These are phyloP conservation scores for Chymomyza costata DNA, from an alignment of 1,140 invertebrate genomes.

Conservation along the genomic window DNA sequence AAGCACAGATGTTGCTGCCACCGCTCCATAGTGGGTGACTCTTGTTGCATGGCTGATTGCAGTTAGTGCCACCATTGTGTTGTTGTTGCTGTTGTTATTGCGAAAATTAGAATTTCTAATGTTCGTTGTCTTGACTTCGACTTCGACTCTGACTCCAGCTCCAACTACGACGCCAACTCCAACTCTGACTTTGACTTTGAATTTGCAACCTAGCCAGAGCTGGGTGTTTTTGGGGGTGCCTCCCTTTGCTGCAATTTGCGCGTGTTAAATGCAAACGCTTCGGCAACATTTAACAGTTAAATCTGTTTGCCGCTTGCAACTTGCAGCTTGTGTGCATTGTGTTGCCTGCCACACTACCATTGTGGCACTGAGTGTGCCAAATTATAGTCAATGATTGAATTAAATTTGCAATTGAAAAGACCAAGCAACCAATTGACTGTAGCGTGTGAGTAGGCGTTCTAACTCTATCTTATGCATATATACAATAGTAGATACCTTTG, in stretches of 20 bases:
- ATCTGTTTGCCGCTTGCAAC: constrained; percentile 23
- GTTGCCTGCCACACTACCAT: constrained; percentile 6
- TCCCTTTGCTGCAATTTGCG: constrained; percentile 57
- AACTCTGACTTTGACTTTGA: constrained; percentile 31
- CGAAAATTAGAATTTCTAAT: constrained; percentile 70
- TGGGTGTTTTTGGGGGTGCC: constrained; percentile 16
- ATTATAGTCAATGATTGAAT: constrained; percentile 72
- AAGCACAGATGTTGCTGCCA: constrained; percentile 1
- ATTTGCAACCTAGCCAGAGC: constrained; percentile 29
- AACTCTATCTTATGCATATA: no score
- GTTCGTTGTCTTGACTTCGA: constrained; percentile 46
- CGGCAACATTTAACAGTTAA: constrained; percentile 69
- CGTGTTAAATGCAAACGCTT: constrained; percentile 66
- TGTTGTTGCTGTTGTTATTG: constrained; percentile 31
- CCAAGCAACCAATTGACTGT: constrained; percentile 26
- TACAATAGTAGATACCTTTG: no score
- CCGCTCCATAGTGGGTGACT: constrained; percentile 50
- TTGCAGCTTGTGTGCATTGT: no score
- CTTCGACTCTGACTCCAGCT: constrained; percentile 28
- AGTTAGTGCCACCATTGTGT: constrained; percentile 16
- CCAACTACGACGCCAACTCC: no score
- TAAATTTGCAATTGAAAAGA: constrained; percentile 72
- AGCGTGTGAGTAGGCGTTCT: constrained; percentile 39
- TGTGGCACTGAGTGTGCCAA: constrained; percentile 51
- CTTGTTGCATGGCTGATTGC: constrained; percentile 43